A percentile compares a stretch with the other conserved stretches of the same genome.
phyloP scores from a whole-genome alignment of 1,140 invertebrate genomes.

The Temnothorax curvispinosus region DNA sequence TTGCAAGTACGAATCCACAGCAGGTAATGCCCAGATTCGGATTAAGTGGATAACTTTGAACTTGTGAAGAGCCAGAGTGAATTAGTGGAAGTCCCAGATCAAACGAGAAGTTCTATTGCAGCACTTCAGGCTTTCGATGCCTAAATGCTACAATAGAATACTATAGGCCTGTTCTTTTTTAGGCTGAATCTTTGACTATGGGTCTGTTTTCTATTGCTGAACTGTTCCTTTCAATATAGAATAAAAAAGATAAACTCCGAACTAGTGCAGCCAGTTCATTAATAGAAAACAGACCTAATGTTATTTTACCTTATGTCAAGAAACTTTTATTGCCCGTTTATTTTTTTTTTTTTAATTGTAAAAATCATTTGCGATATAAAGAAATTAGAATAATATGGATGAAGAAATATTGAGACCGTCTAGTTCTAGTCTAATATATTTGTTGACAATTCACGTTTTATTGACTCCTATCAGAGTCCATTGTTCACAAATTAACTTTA shows the following conservation, averaged over 20 bases:
- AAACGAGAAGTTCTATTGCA: constrained; percentile 21
- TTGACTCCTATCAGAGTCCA: background rate
- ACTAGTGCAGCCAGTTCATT: no score
- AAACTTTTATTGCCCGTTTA: background rate
- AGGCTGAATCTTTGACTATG: no score
- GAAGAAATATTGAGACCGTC: constrained; percentile 29
- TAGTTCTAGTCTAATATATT: constrained; percentile 14
- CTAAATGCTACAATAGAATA: no score
- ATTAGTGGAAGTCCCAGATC: constrained; percentile 65
- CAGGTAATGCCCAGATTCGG: constrained; percentile 80
- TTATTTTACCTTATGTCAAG: constrained; percentile 48
- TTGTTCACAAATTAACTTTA: constrained; percentile 53
- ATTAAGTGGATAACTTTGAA: constrained; percentile 71
- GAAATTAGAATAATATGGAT: constrained; percentile 25
- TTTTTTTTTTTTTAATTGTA: constrained; percentile 23
- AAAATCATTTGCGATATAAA: background rate
- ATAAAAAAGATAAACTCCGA: no score
- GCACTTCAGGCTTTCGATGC: no score
- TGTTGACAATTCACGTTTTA: constrained; percentile 16
- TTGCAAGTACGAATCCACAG: constrained; percentile 56
- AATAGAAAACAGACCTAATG: no score
- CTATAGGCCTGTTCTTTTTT: no score
- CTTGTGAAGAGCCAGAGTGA: constrained; percentile 72
- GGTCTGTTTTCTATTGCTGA: no score
- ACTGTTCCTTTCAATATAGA: no score